Evolutionary conservation across 2,888 invertebrate genomes (phyloP).

Genomic region (Eristalinus aeneus): DNA sequence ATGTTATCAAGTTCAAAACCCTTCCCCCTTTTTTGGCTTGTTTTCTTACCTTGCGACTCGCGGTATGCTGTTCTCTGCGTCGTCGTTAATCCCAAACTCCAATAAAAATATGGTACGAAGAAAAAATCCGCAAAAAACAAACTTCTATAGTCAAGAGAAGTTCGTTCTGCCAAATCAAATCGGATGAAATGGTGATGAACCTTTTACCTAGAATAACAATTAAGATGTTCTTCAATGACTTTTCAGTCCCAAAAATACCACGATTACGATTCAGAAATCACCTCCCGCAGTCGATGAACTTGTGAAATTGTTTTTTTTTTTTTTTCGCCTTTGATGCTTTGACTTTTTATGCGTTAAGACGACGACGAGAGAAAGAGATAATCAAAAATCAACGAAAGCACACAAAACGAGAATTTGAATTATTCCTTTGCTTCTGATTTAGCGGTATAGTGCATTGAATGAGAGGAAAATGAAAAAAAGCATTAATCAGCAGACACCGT

Average conservation of each 20-base stretch:
- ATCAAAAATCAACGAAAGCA: constrained; percentile 27
- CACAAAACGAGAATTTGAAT: constrained; percentile 44
- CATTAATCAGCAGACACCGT: constrained; percentile 44
- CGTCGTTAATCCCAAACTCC: background rate
- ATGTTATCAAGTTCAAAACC: background rate
- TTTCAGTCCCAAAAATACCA: constrained; percentile 27
- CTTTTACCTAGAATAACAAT: constrained; percentile 41
- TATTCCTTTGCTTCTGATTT: constrained; percentile 1
- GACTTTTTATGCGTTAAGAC: background rate
- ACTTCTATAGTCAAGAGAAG: background rate
- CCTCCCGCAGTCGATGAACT: constrained; percentile 62
- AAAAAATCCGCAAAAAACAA: background rate
- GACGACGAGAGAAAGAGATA: background rate
- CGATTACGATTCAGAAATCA: constrained; percentile 41
- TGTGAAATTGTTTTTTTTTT: constrained; percentile 39
- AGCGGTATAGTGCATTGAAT: constrained; percentile 25
- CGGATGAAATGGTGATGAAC: constrained; percentile 20
- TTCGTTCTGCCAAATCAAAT: constrained; percentile 1
- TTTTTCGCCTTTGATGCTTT: background rate
- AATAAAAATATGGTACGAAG: background rate
- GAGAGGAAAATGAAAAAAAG: background rate
- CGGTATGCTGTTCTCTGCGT: background rate
- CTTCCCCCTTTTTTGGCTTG: background rate
- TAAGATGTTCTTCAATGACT: constrained; percentile 12
- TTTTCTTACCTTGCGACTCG: background rate